These are phyloP conservation scores for Limenitis camilla DNA, from an alignment of 2,888 invertebrate genomes.

Conservation along the genomic window DNA sequence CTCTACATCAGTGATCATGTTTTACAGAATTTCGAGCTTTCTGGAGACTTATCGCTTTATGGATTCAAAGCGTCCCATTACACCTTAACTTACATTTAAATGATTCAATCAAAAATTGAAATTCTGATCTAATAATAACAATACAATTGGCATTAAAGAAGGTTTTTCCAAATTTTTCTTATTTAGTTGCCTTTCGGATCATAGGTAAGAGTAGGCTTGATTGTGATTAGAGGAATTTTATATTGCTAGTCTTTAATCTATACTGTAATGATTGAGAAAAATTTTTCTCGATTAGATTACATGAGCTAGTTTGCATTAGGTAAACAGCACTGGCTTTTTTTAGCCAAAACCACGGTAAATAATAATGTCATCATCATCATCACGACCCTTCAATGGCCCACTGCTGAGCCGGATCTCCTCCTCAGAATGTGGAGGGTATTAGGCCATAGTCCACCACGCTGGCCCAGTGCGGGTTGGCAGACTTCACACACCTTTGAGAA, in stretches of 20 bases:
- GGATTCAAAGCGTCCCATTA: conserved; percentile 25
- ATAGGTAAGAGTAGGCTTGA: conserved; percentile 30
- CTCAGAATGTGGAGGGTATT: no score
- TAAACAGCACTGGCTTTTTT: conserved; percentile 3
- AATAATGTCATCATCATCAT: no score
- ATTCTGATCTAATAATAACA: neutral
- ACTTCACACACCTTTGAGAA: no score
- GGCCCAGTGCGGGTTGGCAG: no score
- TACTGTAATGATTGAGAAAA: conserved; percentile 8
- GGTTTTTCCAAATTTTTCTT: conserved; percentile 25
- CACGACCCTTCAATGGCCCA: no score
- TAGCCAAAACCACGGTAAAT: conserved; percentile 4
- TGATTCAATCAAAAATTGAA: neutral
- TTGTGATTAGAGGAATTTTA: conserved; percentile 8
- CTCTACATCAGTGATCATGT: conserved; percentile 4
- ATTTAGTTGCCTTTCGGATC: conserved; percentile 31
- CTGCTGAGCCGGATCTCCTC: no score
- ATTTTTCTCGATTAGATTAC: neutral
- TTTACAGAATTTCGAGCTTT: conserved; percentile 27
- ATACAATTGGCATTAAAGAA: conserved; percentile 10
- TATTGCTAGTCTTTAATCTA: conserved; percentile 11
- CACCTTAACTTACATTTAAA: conserved; percentile 28
- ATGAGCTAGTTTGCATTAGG: conserved; percentile 1
- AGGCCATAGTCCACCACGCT: no score
- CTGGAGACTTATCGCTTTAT: conserved; percentile 21